Evolutionary conservation across 2,888 invertebrate species (phyloP).

Genomic region (Ochropleura leucogaster): DNA sequence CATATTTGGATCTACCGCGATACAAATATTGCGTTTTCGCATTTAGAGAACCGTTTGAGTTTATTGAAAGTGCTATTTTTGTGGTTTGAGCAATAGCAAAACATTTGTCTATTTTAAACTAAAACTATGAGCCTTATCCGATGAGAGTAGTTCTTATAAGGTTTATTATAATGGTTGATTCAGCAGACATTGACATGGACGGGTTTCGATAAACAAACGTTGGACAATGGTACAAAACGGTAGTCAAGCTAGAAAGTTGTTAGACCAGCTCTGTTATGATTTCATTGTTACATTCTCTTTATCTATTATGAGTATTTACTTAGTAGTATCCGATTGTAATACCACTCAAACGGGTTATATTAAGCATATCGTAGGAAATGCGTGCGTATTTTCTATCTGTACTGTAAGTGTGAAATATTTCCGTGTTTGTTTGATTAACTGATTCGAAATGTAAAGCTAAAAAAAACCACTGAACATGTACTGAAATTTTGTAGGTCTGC

Average conservation of each 20-base stretch:
- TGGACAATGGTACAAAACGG: slow-evolving; percentile 59
- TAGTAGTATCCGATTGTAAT: slow-evolving; percentile 20
- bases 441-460: neutral
- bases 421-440: neutral
- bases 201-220: slow-evolving; percentile 46
- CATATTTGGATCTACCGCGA: neutral
- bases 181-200: slow-evolving; percentile 1
- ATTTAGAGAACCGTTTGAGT: neutral
- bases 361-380: slow-evolving; percentile 15
- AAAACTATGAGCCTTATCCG: neutral
- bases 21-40: neutral
- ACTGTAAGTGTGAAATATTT: neutral
- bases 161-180: slow-evolving; percentile 7
- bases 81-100: slow-evolving; percentile 10
- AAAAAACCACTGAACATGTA: neutral
- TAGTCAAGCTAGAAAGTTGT: slow-evolving; percentile 57
- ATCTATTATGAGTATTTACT: slow-evolving; percentile 52
- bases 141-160: neutral
- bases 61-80: slow-evolving; percentile 16
- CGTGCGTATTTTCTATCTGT: neutral
- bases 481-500: neutral
- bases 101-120: neutral
- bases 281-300: slow-evolving; percentile 56
- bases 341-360: slow-evolving; percentile 21
- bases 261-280: slow-evolving; percentile 46